A percentile compares a stretch with the other conserved stretches of the same genome.
These are phyloP conservation scores for Sciurus vulgaris DNA, from an alignment of 2,797 vertebrate species.

Conservation along the genomic window DNA sequence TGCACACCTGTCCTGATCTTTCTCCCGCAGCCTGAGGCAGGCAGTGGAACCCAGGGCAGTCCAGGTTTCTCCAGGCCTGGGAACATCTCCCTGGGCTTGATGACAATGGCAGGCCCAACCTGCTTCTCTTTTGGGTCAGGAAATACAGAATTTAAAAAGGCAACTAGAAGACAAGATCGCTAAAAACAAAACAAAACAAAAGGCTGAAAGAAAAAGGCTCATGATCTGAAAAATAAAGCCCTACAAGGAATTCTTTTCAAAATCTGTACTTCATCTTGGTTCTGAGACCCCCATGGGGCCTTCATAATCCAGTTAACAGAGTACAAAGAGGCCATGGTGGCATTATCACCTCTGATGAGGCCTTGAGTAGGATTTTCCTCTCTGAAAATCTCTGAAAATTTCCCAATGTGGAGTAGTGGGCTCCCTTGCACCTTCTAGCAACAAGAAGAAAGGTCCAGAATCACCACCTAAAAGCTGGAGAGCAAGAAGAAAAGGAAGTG, in stretches of 20 bases:
- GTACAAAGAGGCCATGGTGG: constrained; percentile 5
- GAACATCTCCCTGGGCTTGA: not conserved
- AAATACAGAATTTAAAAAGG: constrained; percentile 68
- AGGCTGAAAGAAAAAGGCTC: constrained; percentile 78
- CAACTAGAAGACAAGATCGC: constrained; percentile 33
- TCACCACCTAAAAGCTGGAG: not conserved
- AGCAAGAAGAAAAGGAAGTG: accelerated
- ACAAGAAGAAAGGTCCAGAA: not conserved
- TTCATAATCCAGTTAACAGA: constrained; percentile 67
- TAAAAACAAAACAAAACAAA: too few relatives aligned
- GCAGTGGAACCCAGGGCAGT: not conserved
- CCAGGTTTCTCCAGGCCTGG: not conserved
- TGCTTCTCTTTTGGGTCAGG: constrained; percentile 51
- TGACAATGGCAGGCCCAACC: not conserved
- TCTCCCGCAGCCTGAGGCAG: not conserved
- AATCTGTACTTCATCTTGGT: constrained; percentile 73
- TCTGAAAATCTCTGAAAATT: not conserved
- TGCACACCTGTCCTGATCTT: not conserved
- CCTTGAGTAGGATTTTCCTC: constrained; percentile 53
- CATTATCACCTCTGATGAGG: constrained; percentile 65
- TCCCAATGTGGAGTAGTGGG: not conserved
- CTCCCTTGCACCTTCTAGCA: not conserved
- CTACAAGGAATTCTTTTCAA: constrained; percentile 77
- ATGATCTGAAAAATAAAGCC: constrained; percentile 63
- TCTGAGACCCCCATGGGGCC: constrained; percentile 67